Base-by-base conservation (phyloP, 2,113 vertebrate genomes). In the Eolophus roseicapilla region DNA sequence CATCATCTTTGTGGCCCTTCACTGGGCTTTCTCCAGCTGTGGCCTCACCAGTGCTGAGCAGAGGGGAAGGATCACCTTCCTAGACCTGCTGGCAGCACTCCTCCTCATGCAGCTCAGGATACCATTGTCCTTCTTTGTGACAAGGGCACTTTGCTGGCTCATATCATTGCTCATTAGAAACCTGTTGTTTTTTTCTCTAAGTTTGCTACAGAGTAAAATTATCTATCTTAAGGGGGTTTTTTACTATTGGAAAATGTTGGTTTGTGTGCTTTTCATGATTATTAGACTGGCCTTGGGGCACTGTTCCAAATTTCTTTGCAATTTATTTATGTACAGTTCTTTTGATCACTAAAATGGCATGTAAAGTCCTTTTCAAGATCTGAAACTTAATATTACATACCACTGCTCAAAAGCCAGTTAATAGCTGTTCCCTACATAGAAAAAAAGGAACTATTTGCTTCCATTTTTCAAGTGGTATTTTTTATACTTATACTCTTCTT, bases 81-180 rank as follows among this genome's bases (percentile, higher is more conserved):
- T 70, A 0, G 0, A 6, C 31, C 46, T 92, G 28, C 89, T 28
- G 75, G 19, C 50, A 39, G 6, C 35, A 2, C 6, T 71, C 3
- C 46, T 59, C 21, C 57, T 17, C 14, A 7, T 20, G 23, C 39
- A 65, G 47, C 44, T 57, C 18, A 23, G n/a, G 27, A 24, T 21
- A 29, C 25, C 35, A 3, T 4, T 33, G 29, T 21, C 37, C 15
- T 63, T 44, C 63, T 12, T 29, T 5, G 41, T 59, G 57, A 59
- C 62, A 64, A 17, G 37, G 49, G 9, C 33, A 13, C 16, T 5
- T 13, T 35, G 33, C 57, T 77, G 47, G 18, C 23, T 55, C 4
- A 0, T 74, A 62, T 53, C 19, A 21, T 44, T 71, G 41, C 50
- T 71, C 10, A 8, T 87, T 65, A 47, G 31, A 83, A 90, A 74